phyloP scores from a whole-genome alignment of 2,113 vertebrate species.

The Capra hircus region DNA sequence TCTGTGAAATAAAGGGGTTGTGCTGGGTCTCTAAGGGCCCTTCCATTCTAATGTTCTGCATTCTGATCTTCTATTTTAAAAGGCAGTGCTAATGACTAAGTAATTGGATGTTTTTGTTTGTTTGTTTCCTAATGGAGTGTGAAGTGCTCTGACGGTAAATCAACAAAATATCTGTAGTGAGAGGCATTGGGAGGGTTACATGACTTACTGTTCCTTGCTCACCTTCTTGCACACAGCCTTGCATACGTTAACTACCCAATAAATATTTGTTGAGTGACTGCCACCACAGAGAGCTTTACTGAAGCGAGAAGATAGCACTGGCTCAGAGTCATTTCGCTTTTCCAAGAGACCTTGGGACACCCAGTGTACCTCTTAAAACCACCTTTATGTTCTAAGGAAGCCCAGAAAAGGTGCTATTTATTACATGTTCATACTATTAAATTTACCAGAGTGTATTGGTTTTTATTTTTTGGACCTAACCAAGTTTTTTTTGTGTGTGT shows the following conservation, averaged over 20 bases:
- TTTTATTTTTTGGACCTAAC: not conserved
- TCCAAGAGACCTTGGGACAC: conserved; percentile 8
- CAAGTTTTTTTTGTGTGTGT: not conserved
- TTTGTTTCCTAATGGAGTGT: conserved; percentile 74
- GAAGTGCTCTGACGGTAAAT: conserved; percentile 63
- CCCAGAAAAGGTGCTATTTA: not conserved
- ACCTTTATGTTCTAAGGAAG: not conserved
- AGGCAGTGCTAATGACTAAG: conserved; percentile 69
- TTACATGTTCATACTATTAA: not conserved
- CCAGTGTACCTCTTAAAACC: conserved; percentile 4
- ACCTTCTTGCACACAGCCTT: not conserved
- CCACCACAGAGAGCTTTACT: not conserved
- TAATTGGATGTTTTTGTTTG: conserved; percentile 74
- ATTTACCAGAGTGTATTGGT: not conserved
- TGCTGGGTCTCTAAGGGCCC: conserved; percentile 33
- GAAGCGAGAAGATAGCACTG: conserved; percentile 3
- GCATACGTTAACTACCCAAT: conserved; percentile 34
- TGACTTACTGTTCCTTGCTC: conserved; percentile 14
- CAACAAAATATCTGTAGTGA: conserved; percentile 42
- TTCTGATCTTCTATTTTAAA: conserved; percentile 49
- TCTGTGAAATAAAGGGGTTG: conserved; percentile 49
- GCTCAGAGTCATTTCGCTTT: not conserved
- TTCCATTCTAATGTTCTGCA: not conserved
- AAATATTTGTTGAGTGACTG: conserved; percentile 62
- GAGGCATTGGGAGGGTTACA: not conserved